Base-by-base conservation (phyloP, 2,797 vertebrate species). In the Chiroxiphia lanceolata region DNA sequence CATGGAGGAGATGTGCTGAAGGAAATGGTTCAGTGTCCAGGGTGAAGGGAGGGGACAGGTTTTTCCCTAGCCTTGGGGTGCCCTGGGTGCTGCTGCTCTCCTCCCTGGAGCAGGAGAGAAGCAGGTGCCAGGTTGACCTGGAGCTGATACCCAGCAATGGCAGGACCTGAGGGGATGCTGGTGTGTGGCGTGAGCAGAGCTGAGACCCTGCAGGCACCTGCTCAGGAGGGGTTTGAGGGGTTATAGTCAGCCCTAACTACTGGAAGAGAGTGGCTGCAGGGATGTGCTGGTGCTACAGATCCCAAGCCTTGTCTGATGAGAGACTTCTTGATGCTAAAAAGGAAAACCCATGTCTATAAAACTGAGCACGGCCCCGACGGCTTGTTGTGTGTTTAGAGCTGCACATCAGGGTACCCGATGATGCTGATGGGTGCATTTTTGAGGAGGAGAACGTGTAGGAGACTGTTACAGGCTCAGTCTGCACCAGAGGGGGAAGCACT, bases 401-500 rank as follows among this genome's bases (percentile, higher is more conserved):
- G 13, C 42, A 14, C 21, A 1, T 33, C 6, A 3, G 38, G 79
- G 6, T 7, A 20, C 4, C 3, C 33, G 47, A 2, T 2, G 50
- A 51, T 51, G 50, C 18, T 53, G 33, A 11, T 0, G 63, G 60
- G 13, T 33, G 54, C 7, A 7, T 71, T 78, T 78, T 38, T 36
- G 83, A 80, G 42, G 10, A 2, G 56, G 64, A n/a, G 26, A 6
- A 2, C 0, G 0, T 15, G 7, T 4, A 33, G 67, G 40, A 71
- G 23, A 5, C 23, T 25, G 48, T 45, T 40, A 6, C 44, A 9
- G 69, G 67, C 59, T 29, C 45, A 40, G 51, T 2, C 12, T 20
- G 16, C 13, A 31, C 76, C 79, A 74, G 88, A 90, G 81, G 86
- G 92, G 96, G 77, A 90, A 47, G 87, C 93, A 78, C 78, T 90